Conservation (phyloP, 2,113 vertebrate species). For the Plestiodon gilberti region DNA sequence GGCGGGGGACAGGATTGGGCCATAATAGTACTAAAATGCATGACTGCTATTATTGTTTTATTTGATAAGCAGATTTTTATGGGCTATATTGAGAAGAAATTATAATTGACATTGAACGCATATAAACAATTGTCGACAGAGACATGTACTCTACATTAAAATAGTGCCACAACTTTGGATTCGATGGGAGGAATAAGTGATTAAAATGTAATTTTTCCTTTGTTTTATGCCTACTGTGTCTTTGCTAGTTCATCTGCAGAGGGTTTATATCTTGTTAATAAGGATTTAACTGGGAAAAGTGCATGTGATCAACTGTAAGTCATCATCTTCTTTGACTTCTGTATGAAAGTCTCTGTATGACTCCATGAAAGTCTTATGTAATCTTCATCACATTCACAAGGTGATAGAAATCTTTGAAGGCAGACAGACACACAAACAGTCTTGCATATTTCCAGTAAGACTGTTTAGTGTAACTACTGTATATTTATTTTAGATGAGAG, state of each 20-base stretch:
- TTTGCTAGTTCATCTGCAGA: neutral
- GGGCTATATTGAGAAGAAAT: constrained; percentile 5
- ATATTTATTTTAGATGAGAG: too few relatives aligned
- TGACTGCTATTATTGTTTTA: neutral
- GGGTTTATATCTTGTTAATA: neutral
- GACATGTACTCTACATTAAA: neutral
- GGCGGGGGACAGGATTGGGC: too few relatives aligned
- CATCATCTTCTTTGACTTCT: neutral
- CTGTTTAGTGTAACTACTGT: too few relatives aligned
- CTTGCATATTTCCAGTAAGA: neutral
- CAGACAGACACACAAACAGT: neutral
- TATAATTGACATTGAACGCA: neutral
- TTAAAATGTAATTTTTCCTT: constrained; percentile 8
- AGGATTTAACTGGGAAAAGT: neutral
- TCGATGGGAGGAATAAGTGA: neutral
- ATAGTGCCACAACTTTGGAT: neutral
- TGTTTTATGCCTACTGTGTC: neutral
- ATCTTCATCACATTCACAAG: neutral
- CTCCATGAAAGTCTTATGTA: neutral
- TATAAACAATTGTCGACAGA: neutral
- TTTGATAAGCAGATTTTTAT: neutral
- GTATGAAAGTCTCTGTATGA: too few relatives aligned
- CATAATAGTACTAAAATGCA: neutral
- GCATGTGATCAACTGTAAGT: neutral
- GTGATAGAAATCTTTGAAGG: neutral